Conservation (phyloP, 2,113 vertebrate species). For the Laticauda colubrina region DNA sequence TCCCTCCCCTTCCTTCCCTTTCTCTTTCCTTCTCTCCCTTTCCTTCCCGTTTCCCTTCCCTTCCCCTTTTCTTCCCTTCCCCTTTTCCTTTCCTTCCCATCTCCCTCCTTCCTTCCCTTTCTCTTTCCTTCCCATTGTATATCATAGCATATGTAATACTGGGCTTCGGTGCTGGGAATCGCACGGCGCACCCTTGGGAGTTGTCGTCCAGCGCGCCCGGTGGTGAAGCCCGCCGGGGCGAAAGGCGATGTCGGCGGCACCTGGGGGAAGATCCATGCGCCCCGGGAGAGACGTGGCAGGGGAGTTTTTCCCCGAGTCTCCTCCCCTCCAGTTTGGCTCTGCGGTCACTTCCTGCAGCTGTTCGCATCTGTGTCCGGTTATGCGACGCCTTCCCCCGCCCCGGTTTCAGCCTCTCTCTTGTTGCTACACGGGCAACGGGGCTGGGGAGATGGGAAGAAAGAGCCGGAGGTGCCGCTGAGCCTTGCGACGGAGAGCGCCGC, state of each 20-base stretch:
- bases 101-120: no score
- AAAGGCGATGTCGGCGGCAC: neutral
- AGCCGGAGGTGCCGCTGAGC: neutral
- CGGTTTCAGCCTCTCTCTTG: neutral
- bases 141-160: no score
- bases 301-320: conserved; percentile 51
- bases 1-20: no score
- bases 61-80: no score
- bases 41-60: no score
- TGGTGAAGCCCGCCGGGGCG: neutral
- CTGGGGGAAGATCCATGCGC: neutral
- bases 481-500: neutral
- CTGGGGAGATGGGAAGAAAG: neutral
- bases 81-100: no score
- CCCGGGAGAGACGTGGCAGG: conserved; percentile 3
- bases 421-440: neutral
- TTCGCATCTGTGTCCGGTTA: conserved; percentile 42
- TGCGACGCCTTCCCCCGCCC: conserved; percentile 7
- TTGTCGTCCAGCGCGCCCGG: neutral
- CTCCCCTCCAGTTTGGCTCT: conserved; percentile 34
- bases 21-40: no score
- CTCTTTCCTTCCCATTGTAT: no score
- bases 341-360: conserved; percentile 75
- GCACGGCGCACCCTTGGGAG: neutral
- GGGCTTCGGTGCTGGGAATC: neutral